Evolutionary conservation across 2,888 invertebrate genomes (phyloP).

Genomic region (Rhagium mordax): DNA sequence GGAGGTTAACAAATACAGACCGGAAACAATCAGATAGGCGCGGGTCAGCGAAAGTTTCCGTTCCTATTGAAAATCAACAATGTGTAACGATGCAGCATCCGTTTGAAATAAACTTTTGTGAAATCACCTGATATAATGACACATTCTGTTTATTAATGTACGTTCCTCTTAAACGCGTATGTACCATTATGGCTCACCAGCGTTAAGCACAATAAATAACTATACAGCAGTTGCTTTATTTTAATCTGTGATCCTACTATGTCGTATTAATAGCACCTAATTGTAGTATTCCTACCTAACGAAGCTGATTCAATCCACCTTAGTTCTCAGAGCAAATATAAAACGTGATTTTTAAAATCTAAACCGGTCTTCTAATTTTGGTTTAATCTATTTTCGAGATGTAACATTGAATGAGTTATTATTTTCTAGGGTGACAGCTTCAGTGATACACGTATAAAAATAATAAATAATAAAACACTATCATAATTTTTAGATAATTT

Average conservation of each 20-base stretch:
- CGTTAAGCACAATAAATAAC: neutral
- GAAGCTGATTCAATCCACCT: neutral
- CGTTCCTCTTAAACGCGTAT: slow-evolving; percentile 14
- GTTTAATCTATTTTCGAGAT: too few species aligned
- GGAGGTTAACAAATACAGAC: slow-evolving; percentile 52
- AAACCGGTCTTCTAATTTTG: too few species aligned
- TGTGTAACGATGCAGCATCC: slow-evolving; percentile 69
- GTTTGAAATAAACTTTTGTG: slow-evolving; percentile 59
- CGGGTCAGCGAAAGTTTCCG: slow-evolving; percentile 69
- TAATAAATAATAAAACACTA: too few species aligned
- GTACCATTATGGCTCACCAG: slow-evolving; percentile 28
- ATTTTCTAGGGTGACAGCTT: too few species aligned
- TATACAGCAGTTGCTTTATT: neutral
- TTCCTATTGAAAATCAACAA: slow-evolving; percentile 69
- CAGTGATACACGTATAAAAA: too few species aligned
- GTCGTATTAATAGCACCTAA: neutral
- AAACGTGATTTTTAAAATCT: too few species aligned
- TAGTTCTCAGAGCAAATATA: too few species aligned
- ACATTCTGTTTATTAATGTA: slow-evolving; percentile 37
- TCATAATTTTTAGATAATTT: too few species aligned
- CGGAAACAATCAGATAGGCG: slow-evolving; percentile 68
- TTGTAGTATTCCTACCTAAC: neutral
- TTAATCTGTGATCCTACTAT: neutral
- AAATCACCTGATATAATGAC: slow-evolving; percentile 57
- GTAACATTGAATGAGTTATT: too few species aligned